phyloP scores from a whole-genome alignment of 2,888 invertebrate species.

The Callosobruchus maculatus region DNA sequence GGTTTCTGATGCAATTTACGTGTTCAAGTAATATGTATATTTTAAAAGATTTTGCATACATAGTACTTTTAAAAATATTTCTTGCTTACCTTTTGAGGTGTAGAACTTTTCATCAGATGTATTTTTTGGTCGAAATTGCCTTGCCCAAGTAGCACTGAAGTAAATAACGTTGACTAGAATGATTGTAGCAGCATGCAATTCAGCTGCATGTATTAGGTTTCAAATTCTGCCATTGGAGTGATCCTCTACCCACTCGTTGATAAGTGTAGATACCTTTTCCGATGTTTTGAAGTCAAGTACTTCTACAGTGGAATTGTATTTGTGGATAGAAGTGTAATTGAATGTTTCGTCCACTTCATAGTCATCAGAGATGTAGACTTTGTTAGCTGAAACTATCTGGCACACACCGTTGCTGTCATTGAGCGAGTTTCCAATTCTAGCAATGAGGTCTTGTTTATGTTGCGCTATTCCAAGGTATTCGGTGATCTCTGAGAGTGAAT shows the following conservation, averaged over 20 bases:
- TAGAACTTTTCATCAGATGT: constrained; percentile 32
- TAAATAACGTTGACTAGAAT: constrained; percentile 43
- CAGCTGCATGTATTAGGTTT: constrained; percentile 30
- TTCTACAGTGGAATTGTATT: constrained; percentile 22
- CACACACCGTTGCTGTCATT: constrained; percentile 21
- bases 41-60: too few species aligned
- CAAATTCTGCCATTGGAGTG: constrained; percentile 43
- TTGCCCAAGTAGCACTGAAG: constrained; percentile 38
- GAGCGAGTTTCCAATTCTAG: constrained; percentile 5
- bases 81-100: constrained; percentile 12
- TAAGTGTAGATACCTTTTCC: constrained; percentile 25
- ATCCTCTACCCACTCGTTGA: constrained; percentile 43
- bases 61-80: too few species aligned
- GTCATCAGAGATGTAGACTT: constrained; percentile 59
- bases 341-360: constrained; percentile 55
- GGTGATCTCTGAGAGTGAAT: constrained; percentile 32
- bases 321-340: constrained; percentile 56
- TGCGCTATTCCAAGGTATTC: constrained; percentile 24
- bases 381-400: constrained; percentile 42
- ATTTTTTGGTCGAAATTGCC: constrained; percentile 23
- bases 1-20: too few species aligned
- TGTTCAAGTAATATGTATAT: too few species aligned
- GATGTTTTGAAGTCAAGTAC: constrained; percentile 3
- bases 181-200: constrained; percentile 29
- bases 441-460: not conserved